These are phyloP conservation scores for Dolichotis patagonum DNA, from an alignment of 2,113 vertebrate species.

Conservation along the genomic window DNA sequence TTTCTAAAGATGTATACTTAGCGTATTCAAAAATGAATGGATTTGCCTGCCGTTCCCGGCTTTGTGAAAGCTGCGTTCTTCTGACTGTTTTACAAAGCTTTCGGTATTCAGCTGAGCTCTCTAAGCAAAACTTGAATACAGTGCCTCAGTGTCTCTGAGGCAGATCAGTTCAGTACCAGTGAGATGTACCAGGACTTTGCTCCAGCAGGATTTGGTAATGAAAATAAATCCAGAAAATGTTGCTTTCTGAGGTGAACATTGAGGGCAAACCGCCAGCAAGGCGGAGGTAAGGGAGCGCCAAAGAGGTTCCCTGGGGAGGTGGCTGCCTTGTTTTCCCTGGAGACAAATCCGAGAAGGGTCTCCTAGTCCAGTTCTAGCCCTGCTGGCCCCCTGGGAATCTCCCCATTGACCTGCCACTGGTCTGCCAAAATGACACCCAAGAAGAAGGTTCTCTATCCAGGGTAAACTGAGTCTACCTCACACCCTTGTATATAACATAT, in stretches of 20 bases:
- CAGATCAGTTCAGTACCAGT: not conserved
- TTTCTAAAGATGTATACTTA: not conserved
- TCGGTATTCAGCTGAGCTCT: not conserved
- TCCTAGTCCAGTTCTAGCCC: not conserved
- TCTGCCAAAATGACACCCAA: not conserved
- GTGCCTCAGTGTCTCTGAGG: slow-evolving; percentile 9
- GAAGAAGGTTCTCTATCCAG: not conserved
- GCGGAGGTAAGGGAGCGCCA: not conserved
- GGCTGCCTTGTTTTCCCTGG: not conserved
- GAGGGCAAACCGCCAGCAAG: not conserved
- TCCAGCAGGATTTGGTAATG: slow-evolving; percentile 28
- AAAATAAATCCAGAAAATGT: slow-evolving; percentile 37
- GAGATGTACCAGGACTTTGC: slow-evolving; percentile 8
- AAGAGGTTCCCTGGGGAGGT: not conserved
- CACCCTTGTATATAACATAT: fast-evolving
- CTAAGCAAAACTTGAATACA: slow-evolving; percentile 43
- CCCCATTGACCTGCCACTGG: not conserved
- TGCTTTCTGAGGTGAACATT: not conserved
- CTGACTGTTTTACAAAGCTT: not conserved
- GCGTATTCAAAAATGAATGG: not conserved
- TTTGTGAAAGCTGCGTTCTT: not conserved
- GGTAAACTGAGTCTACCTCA: not conserved
- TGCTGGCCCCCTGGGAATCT: not conserved
- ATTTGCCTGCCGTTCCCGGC: not conserved
- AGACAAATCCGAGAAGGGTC: not conserved